These are phyloP conservation scores for Diaperis boleti DNA, from an alignment of 2,888 invertebrate species.

Conservation along the genomic window DNA sequence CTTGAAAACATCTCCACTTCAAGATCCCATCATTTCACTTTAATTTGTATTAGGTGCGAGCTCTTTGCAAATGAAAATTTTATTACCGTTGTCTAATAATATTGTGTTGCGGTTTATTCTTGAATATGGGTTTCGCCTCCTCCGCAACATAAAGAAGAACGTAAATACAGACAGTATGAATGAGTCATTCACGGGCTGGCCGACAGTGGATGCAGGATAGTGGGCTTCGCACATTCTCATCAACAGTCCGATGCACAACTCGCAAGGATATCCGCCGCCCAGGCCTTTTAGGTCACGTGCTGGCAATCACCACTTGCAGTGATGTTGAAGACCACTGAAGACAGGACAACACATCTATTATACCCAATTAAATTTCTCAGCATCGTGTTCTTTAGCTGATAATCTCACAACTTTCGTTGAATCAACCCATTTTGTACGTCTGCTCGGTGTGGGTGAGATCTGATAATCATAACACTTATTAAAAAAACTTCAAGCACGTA, in stretches of 20 bases:
- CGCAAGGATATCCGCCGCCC: constrained; percentile 60
- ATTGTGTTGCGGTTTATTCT: constrained; percentile 8
- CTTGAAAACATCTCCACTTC: no score
- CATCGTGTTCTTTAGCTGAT: background rate
- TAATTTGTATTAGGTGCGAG: no score
- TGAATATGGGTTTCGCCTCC: constrained; percentile 28
- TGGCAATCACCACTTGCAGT: constrained; percentile 31
- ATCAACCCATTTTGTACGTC: background rate
- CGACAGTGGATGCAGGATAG: constrained; percentile 50
- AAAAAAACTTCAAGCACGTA: constrained; percentile 7
- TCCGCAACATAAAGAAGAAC: constrained; percentile 18
- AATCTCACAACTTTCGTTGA: background rate
- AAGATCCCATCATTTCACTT: no score
- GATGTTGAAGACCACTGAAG: background rate
- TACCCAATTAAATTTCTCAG: background rate
- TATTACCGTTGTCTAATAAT: no score
- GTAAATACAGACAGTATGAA: constrained; percentile 42
- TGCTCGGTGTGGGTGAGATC: background rate
- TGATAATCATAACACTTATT: background rate
- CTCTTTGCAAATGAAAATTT: no score
- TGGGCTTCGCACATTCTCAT: constrained; percentile 56
- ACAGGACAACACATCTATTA: constrained; percentile 13
- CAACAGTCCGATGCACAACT: constrained; percentile 57
- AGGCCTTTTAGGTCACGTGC: constrained; percentile 40
- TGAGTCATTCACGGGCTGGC: constrained; percentile 51